Evolutionary conservation across 2,888 invertebrate species (phyloP), one percentile per base, ranked within the genome.

Genomic region (Entomobrya multifasciata): DNA sequence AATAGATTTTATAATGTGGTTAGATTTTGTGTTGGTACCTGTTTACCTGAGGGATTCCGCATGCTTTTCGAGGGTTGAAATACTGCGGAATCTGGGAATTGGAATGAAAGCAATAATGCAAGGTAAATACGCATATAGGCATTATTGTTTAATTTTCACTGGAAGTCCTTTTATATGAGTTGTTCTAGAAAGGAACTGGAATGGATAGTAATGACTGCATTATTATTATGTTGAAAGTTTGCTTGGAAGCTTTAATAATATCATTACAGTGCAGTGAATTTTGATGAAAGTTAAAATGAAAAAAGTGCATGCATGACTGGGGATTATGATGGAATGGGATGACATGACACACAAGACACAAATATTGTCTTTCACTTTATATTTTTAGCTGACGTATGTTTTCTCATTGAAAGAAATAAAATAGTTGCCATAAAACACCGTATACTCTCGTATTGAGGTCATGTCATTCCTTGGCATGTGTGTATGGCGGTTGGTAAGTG

Each of bases 41-140:
- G 41, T 65, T 65, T 65, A 65, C 65, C 65, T 65, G 65, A 30
- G 36, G 65, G 65, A 36, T 13, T 20, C 17, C 4, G 15, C 65
- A 36, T 8, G 36, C 8, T 36, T 36, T 36, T 8, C 36, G 36
- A 8, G 36, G 36, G 8, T 36, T 4, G 36, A 36, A 49, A 8
- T 13, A 49, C 3, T 49, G n/a, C n/a, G 49, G n/a, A 49, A 49
- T 49, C 49, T 15, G 49, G 49, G 36, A 36, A 36, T 6, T 36
- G 36, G 36, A 36, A 36, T 36, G 8, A 6, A 36, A 36, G 4
- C 36, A 36, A n/a, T 8, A 36, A 36, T 36, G 8, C 4, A 36
- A 36, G 36, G 36, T 36, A 36, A 36, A 36, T 36, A 36, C 8
- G 1, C 1, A n/a, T n/a, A 52, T 52, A 8, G 36, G 36, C 8